Evolutionary conservation across 2,113 vertebrate genomes (phyloP).

Genomic region (Dascyllus trimaculatus): DNA sequence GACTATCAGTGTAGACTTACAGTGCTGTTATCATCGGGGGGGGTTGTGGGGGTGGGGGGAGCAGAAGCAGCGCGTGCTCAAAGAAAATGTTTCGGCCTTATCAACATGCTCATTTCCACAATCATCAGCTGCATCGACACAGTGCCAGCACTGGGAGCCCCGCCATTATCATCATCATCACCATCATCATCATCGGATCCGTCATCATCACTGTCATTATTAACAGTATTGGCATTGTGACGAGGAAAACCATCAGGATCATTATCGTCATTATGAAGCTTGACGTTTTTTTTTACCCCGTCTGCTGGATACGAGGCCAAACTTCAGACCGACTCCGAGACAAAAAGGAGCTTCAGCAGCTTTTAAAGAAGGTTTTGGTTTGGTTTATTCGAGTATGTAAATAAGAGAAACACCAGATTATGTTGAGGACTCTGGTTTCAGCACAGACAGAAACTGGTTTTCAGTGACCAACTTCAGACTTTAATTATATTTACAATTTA

Average conservation of each 20-base stretch:
- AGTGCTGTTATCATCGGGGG: constrained; percentile 44
- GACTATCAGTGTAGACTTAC: constrained; percentile 53
- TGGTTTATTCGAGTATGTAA: too few relatives aligned
- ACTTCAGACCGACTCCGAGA: background rate
- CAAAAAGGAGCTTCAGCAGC: background rate
- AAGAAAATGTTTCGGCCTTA: constrained; percentile 71
- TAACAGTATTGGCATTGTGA: constrained; percentile 71
- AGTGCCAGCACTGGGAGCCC: constrained; percentile 53
- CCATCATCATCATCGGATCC: constrained; percentile 41
- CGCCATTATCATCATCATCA: constrained; percentile 53
- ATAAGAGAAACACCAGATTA: too few relatives aligned
- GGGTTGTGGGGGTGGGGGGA: too few relatives aligned
- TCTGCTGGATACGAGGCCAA: constrained; percentile 12
- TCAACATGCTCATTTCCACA: constrained; percentile 76
- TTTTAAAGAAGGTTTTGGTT: background rate
- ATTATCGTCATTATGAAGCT: constrained; percentile 58
- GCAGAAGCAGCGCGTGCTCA: constrained; percentile 56
- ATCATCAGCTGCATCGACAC: constrained; percentile 63
- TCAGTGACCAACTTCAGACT: too few relatives aligned
- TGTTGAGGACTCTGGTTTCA: too few relatives aligned
- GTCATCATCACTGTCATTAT: constrained; percentile 70
- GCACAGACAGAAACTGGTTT: too few relatives aligned
- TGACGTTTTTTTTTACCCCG: constrained; percentile 11
- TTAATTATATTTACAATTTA: too few relatives aligned
- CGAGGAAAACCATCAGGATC: constrained; percentile 59